Evolutionary conservation across 2,113 vertebrate species (phyloP).

Genomic region (Myrmecophaga tridactyla): DNA sequence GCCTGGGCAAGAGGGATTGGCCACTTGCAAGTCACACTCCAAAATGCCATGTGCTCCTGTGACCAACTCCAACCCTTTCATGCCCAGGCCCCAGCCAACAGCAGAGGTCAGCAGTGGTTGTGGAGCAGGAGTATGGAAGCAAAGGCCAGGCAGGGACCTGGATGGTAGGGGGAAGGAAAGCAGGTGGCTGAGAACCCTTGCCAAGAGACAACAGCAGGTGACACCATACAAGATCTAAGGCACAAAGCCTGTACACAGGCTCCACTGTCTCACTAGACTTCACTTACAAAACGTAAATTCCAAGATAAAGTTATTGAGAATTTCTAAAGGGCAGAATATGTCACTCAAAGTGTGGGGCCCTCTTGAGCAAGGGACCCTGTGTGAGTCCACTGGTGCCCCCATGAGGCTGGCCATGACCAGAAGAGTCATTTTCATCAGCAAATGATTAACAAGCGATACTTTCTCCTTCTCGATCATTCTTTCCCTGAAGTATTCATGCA

Average conservation of each 20-base stretch:
- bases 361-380: neutral
- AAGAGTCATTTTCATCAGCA: neutral
- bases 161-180: accelerated
- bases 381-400: neutral
- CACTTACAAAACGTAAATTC: neutral
- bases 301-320: neutral
- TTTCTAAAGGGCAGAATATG: neutral
- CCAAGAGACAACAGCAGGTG: neutral
- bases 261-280: neutral
- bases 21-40: too few species aligned
- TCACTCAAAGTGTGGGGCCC: neutral
- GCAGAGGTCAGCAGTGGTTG: neutral
- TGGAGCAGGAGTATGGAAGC: too few species aligned
- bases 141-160: neutral
- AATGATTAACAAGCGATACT: neutral
- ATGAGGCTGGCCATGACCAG: neutral
- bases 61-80: neutral
- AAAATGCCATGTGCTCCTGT: neutral
- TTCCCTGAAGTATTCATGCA: neutral
- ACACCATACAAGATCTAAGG: neutral
- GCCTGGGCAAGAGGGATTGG: accelerated
- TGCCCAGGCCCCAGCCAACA: neutral
- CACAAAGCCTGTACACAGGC: neutral
- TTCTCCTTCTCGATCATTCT: neutral
- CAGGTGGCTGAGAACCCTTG: neutral